A percentile compares a stretch with the other conserved stretches of the same genome.
phyloP scores from a whole-genome alignment of 2,113 vertebrate species.

The Xenopus tropicalis region DNA sequence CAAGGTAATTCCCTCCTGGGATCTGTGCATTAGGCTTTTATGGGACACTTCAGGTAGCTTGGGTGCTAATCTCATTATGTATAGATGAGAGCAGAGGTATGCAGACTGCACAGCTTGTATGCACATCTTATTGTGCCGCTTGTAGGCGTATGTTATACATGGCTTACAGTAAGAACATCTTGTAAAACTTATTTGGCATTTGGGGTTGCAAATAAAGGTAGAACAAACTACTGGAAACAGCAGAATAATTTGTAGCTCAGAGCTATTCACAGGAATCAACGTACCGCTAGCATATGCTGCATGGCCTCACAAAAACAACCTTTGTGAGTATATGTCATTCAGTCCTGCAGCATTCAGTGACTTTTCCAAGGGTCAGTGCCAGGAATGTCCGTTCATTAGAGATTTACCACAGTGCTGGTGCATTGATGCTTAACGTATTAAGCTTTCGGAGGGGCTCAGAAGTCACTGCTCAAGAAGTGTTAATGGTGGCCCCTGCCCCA shows the following conservation, averaged over 20 bases:
- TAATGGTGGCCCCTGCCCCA: neutral
- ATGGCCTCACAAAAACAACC: constrained; percentile 7
- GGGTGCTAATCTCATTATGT: constrained; percentile 41
- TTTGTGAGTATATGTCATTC: constrained; percentile 20
- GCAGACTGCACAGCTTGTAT: constrained; percentile 39
- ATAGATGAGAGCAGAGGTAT: constrained; percentile 44
- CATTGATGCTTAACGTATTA: constrained; percentile 19
- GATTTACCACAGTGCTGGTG: constrained; percentile 16
- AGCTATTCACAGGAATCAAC: constrained; percentile 15
- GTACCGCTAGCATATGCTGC: neutral
- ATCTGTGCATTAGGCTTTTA: constrained; percentile 17
- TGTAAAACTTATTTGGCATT: constrained; percentile 24
- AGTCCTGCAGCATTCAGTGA: constrained; percentile 5
- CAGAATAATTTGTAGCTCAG: constrained; percentile 2
- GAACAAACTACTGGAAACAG: constrained; percentile 11
- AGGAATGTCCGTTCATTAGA: constrained; percentile 24
- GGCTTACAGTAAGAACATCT: constrained; percentile 12
- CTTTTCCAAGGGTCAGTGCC: constrained; percentile 31
- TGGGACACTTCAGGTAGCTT: constrained; percentile 39
- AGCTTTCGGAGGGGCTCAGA: constrained; percentile 9
- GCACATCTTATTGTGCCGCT: constrained; percentile 20
- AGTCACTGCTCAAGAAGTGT: neutral
- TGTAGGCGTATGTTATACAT: constrained; percentile 10
- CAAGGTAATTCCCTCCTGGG: constrained; percentile 33
- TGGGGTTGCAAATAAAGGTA: neutral